phyloP scores from a whole-genome alignment of 2,888 invertebrate genomes.

The Polia nebulosa region DNA sequence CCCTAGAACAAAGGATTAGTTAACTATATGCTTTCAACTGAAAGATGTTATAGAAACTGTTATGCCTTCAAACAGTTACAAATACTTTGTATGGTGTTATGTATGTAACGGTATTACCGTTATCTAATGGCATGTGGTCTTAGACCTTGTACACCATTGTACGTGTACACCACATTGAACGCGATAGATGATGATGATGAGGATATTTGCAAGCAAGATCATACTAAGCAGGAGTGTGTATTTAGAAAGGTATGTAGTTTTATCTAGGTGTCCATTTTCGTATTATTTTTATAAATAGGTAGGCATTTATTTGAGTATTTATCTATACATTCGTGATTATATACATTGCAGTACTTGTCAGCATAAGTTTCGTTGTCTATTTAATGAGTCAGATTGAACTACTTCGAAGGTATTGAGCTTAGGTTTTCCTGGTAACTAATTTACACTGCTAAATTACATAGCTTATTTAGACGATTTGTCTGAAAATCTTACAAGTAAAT shows the following conservation, averaged over 20 bases:
- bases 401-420: slow-evolving; percentile 11
- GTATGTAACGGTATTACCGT: slow-evolving; percentile 28
- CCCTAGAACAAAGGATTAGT: slow-evolving; percentile 43
- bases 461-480: background rate
- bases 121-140: slow-evolving; percentile 32
- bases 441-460: background rate
- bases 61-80: slow-evolving; percentile 24
- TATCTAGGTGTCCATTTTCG: slow-evolving; percentile 43
- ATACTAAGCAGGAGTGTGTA: slow-evolving; percentile 54
- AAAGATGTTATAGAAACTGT: slow-evolving; percentile 16
- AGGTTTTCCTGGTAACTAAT: slow-evolving; percentile 19
- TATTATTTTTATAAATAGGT: slow-evolving; percentile 46
- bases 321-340: slow-evolving; percentile 37
- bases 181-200: slow-evolving; percentile 41
- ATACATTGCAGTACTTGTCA: slow-evolving; percentile 50
- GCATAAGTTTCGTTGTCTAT: background rate
- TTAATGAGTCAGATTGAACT: background rate
- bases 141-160: slow-evolving; percentile 39
- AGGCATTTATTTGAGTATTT: slow-evolving; percentile 50
- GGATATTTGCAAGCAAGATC: slow-evolving; percentile 50
- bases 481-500: background rate
- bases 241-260: slow-evolving; percentile 61
- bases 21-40: slow-evolving; percentile 3
- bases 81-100: slow-evolving; percentile 19
- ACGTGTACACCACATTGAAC: slow-evolving; percentile 33